Percentiles rank a stretch among this genome's conserved stretches.
Evolutionary conservation across 2,113 vertebrate species (phyloP).

Genomic region (Nanger granti): DNA sequence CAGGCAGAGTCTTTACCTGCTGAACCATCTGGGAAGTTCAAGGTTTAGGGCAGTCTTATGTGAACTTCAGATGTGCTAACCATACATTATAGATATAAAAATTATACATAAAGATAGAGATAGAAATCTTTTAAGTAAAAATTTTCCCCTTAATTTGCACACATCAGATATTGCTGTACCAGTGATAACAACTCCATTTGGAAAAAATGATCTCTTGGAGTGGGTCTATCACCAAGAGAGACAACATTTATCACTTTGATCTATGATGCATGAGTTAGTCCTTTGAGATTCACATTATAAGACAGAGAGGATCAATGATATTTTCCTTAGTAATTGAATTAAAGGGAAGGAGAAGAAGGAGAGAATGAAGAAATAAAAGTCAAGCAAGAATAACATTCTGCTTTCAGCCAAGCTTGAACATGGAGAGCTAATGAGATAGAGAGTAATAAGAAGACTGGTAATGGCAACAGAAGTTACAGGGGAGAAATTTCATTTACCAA

Average conservation of each 20-base stretch:
- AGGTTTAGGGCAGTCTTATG: neutral
- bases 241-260: neutral
- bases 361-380: conserved; percentile 20
- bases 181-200: neutral
- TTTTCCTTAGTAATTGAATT: conserved; percentile 20
- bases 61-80: neutral
- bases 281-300: neutral
- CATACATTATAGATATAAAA: neutral
- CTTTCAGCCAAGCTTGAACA: conserved; percentile 11
- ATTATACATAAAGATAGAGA: neutral
- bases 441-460: neutral
- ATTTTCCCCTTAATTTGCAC: neutral
- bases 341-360: conserved; percentile 14
- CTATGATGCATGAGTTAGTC: neutral
- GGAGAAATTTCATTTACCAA: neutral
- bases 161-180: neutral
- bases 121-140: neutral
- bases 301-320: neutral
- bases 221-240: neutral
- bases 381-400: neutral
- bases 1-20: neutral
- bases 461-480: neutral
- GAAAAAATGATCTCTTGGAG: neutral
- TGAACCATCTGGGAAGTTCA: neutral
- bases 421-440: conserved; percentile 2